Evolutionary conservation across 2,888 invertebrate species (phyloP).

Genomic region (Lacanobia wlatinum): DNA sequence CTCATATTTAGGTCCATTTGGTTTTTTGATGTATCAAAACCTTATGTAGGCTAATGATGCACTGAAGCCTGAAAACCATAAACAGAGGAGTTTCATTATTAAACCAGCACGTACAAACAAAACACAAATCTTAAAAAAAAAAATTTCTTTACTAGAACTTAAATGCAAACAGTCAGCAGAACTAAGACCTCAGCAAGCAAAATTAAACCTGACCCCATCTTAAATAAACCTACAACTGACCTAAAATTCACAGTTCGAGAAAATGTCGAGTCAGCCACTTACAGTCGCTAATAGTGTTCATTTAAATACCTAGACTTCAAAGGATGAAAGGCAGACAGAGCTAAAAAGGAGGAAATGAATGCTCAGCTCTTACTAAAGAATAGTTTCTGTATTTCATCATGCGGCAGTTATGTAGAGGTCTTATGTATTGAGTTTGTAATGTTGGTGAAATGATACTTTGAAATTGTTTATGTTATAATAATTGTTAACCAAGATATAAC

Average conservation of each 20-base stretch:
- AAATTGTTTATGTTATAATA: no score
- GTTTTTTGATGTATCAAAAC: no score
- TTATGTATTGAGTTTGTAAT: background rate
- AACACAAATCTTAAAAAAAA: constrained; percentile 13
- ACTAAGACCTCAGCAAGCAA: constrained; percentile 7
- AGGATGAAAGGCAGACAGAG: constrained; percentile 33
- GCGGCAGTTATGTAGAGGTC: background rate
- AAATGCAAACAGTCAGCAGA: constrained; percentile 25
- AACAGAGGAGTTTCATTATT: background rate
- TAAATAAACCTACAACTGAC: constrained; percentile 47
- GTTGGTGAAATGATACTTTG: background rate
- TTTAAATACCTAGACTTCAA: constrained; percentile 54
- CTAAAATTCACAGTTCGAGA: constrained; percentile 46
- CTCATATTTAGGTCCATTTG: no score
- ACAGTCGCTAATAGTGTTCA: constrained; percentile 48
- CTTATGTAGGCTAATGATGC: no score
- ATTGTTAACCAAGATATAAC: no score
- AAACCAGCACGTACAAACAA: background rate
- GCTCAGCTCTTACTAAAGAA: constrained; percentile 9
- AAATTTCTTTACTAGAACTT: background rate
- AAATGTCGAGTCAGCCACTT: constrained; percentile 53
- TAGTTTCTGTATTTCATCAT: background rate
- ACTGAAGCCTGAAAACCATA: no score
- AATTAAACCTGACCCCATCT: constrained; percentile 28
- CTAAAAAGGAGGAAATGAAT: constrained; percentile 40